A percentile compares a stretch with the other conserved stretches of the same genome.
These are phyloP conservation scores for Microtus pennsylvanicus DNA, from an alignment of 2,113 vertebrate genomes.

Conservation along the genomic window DNA sequence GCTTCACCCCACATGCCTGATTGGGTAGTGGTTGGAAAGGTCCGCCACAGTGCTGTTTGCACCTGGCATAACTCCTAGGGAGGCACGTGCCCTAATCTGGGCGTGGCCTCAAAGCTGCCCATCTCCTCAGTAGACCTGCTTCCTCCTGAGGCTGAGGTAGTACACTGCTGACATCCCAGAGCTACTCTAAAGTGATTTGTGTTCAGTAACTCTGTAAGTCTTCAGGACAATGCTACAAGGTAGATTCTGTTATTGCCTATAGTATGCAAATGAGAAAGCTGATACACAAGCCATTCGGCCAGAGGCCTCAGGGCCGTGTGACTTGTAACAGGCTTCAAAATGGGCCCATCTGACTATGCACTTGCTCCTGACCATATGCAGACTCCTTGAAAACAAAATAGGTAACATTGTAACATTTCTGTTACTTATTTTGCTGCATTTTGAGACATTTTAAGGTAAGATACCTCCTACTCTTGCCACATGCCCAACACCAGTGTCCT, in stretches of 20 bases:
- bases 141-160: background rate
- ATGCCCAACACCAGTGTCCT: background rate
- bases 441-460: background rate
- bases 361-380: background rate
- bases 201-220: background rate
- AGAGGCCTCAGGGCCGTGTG: background rate
- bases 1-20: background rate
- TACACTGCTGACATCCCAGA: background rate
- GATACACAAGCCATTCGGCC: background rate
- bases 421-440: background rate
- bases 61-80: background rate
- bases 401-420: background rate
- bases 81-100: background rate
- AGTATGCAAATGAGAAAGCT: background rate
- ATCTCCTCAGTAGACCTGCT: background rate
- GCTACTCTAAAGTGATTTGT: background rate
- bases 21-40: rapidly evolving
- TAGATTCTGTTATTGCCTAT: too few relatives aligned
- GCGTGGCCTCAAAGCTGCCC: background rate
- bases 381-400: slow-evolving; percentile 22
- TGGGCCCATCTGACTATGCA: background rate
- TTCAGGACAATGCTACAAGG: background rate
- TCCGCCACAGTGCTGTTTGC: background rate
- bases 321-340: background rate
- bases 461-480: background rate